phyloP scores from a whole-genome alignment of 2,797 vertebrate genomes.

The Hydrophis major region DNA sequence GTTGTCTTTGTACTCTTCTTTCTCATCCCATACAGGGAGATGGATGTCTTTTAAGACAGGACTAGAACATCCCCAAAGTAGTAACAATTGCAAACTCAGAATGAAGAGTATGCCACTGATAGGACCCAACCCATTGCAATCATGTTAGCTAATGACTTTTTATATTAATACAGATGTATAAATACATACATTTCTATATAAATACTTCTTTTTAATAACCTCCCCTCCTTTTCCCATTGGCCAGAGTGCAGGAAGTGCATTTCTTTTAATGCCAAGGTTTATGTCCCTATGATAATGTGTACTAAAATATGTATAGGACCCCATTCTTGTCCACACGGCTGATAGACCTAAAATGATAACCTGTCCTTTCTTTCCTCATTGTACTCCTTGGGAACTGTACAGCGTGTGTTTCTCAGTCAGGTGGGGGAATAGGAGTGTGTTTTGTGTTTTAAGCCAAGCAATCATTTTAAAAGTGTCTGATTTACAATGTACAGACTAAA shows the following conservation, averaged over 20 bases:
- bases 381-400: slow-evolving; percentile 35
- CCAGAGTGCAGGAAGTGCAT: slow-evolving; percentile 13
- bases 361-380: not conserved
- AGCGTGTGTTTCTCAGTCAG: slow-evolving; percentile 34
- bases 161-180: slow-evolving; percentile 39
- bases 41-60: slow-evolving; percentile 12
- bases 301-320: slow-evolving; percentile 30
- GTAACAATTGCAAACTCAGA: not conserved
- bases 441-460: slow-evolving; percentile 36
- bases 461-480: slow-evolving; percentile 33
- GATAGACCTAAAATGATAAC: not conserved
- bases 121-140: slow-evolving; percentile 13
- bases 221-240: slow-evolving; percentile 17
- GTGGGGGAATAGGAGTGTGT: slow-evolving; percentile 22
- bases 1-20: not conserved
- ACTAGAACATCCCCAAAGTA: not conserved
- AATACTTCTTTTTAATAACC: slow-evolving; percentile 37
- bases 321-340: not conserved
- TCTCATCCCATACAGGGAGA: not conserved
- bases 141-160: slow-evolving; percentile 35
- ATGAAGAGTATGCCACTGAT: slow-evolving; percentile 7
- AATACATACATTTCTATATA: slow-evolving; percentile 39
- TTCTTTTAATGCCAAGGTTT: slow-evolving; percentile 39
- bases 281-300: slow-evolving; percentile 20
- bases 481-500: slow-evolving; percentile 37